These are phyloP conservation scores for Triops cancriformis DNA, from an alignment of 1,140 invertebrate species.

Conservation along the genomic window DNA sequence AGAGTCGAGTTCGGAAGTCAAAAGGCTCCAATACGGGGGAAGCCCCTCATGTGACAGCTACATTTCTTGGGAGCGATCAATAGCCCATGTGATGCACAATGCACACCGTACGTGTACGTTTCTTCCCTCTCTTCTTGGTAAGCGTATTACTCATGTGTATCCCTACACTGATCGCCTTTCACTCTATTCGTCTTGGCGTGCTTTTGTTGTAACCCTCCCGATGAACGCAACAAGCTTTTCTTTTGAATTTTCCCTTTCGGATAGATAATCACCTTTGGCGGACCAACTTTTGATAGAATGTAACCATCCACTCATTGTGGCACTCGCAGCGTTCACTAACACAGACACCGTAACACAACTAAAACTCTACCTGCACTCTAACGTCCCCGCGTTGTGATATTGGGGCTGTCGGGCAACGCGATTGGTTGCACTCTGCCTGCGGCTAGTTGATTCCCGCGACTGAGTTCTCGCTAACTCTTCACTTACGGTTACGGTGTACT, in stretches of 20 bases:
- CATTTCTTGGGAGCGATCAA: background rate
- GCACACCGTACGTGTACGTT: background rate
- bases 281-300: background rate
- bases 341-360: background rate
- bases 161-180: no score
- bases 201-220: no score
- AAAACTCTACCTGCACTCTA: no score
- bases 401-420: no score
- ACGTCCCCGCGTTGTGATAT: no score
- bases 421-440: background rate
- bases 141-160: no score
- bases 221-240: no score
- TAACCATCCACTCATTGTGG: background rate
- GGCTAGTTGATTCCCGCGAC: background rate
- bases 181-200: no score
- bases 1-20: no score
- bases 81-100: background rate
- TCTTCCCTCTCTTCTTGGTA: background rate
- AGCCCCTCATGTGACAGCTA: no score
- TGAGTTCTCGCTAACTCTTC: background rate
- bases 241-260: background rate
- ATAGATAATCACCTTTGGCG: background rate
- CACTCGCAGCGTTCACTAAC: background rate
- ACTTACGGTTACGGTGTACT: no score
- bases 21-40: no score